Evolutionary conservation across 2,888 invertebrate species (phyloP), one percentile per base, ranked within the genome.

Genomic region (Melitaea athalia): DNA sequence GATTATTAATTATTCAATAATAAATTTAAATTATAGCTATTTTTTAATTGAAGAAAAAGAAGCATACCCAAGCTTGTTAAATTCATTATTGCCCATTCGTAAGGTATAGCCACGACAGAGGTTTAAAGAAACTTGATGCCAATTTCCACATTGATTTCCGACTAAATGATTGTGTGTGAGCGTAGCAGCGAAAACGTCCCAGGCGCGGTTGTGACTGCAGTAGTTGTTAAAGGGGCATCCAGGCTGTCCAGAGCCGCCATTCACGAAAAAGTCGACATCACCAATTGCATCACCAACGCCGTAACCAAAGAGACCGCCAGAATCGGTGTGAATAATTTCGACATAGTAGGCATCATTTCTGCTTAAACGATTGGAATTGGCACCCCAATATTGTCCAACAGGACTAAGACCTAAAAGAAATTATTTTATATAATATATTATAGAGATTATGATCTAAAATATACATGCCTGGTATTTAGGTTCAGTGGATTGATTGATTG

Each of bases 251-350:
- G 94, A 93, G 0, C 98, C 98, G 0, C 97, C 97, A 78, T 98
- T 98, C 0, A 97, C 96, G 85, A 95, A 98, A 87, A 97, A 98
- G 87, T 98, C 98, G 0, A 97, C 95, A 81, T 97, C 95, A 0
- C 97, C 98, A 52, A 96, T 93, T 0, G 95, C 94, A 75, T 95
- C 95, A 24, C 94, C 94, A 74, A 97, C 95, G 0, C 98, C 98
- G 59, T 85, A 80, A 3, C 78, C 61, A 14, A 64, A 42, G 75
- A 43, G 6, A 5, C 86, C 85, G 38, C 70, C 70, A 1, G 81
- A 82, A 52, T 88, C 88, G 0, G 89, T 89, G 66, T 89, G 89
- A 15, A 89, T 85, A 0, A 88, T 83, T 78, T 89, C 89, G 0
- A 89, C 88, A 71, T 86, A 87, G 0, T 15, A 17, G 1, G 88